Percentiles rank a stretch among this genome's conserved stretches.
These are phyloP conservation scores for Carcharodon carcharias DNA, from an alignment of 2,797 vertebrate genomes.

Conservation along the genomic window DNA sequence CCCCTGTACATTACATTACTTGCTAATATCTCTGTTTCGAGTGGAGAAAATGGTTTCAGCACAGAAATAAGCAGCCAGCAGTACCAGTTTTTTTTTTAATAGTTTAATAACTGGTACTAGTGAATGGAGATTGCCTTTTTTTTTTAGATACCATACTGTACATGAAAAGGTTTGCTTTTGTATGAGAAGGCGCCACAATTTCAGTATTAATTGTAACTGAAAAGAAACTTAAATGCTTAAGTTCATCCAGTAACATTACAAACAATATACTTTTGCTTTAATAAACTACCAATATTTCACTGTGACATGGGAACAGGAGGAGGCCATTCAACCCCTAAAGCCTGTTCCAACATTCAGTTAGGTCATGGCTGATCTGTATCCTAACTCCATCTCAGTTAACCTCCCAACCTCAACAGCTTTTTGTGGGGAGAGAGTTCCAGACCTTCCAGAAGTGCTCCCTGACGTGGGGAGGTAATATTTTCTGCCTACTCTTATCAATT, in stretches of 20 bases:
- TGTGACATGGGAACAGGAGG: no score
- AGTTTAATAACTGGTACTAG: neutral
- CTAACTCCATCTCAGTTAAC: no score
- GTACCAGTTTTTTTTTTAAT: neutral
- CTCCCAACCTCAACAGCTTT: no score
- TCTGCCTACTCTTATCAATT: neutral
- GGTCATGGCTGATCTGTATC: no score
- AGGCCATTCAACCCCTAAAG: no score
- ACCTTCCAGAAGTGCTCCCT: no score
- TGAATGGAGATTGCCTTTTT: neutral
- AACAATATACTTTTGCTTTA: no score
- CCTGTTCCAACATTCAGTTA: no score
- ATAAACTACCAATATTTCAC: no score
- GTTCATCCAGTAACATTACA: no score
- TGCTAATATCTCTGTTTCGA: neutral
- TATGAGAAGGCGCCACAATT: neutral
- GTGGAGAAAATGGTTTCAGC: neutral
- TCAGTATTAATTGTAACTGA: neutral
- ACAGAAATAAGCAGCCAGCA: neutral
- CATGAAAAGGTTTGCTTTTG: neutral
- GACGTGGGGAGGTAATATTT: neutral
- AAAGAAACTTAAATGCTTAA: neutral
- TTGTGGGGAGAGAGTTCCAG: no score
- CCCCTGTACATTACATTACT: neutral
- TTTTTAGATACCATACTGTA: neutral